These are phyloP conservation scores for Phenganax marumi DNA, from an alignment of 92 coral and sea anemone genomes.

Conservation along the genomic window DNA sequence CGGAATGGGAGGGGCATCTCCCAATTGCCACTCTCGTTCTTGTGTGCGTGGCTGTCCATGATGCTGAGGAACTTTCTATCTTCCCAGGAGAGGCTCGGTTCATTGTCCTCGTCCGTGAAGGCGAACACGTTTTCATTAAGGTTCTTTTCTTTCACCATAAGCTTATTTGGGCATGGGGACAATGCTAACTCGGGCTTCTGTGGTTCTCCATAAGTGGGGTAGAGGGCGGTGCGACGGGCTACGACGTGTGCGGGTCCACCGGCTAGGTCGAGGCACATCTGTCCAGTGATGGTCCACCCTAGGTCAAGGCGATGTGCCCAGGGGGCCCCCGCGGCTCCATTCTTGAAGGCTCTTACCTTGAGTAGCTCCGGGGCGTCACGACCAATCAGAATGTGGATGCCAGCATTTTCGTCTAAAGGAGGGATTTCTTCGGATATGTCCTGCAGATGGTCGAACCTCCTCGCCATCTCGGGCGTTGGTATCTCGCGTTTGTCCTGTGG, in stretches of 20 bases:
- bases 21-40: constrained; percentile 37
- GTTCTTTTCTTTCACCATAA: constrained; percentile 35
- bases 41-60: constrained; percentile 31
- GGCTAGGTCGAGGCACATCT: neutral
- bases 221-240: neutral
- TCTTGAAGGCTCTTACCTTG: no score
- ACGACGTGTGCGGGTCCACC: neutral
- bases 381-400: neutral
- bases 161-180: constrained; percentile 33
- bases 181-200: neutral
- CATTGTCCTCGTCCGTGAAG: constrained; percentile 25
- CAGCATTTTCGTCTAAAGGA: neutral
- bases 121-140: constrained; percentile 19
- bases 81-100: constrained; percentile 24
- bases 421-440: constrained; percentile 55
- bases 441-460: constrained; percentile 46
- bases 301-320: no score
- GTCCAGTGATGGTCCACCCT: no score
- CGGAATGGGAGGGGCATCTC: constrained; percentile 49
- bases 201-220: neutral
- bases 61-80: constrained; percentile 23
- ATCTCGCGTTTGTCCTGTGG: constrained; percentile 54
- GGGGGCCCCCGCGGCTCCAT: no score
- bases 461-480: constrained; percentile 52
- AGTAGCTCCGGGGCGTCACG: no score